Conservation (phyloP, 1,140 invertebrate genomes). For the Bombus terrestris region DNA sequence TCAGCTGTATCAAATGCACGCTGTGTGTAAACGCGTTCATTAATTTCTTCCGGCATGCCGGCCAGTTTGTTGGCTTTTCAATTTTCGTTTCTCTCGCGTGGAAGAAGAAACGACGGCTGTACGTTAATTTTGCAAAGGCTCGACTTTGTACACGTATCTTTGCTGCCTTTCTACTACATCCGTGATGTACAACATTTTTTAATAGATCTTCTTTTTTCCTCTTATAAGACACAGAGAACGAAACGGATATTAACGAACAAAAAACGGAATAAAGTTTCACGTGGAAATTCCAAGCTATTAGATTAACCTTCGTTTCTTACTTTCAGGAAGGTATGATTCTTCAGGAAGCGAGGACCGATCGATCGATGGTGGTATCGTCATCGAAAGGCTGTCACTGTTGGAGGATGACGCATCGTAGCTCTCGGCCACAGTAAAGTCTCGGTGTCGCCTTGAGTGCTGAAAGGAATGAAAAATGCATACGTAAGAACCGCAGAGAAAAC, state of each 20-base stretch:
- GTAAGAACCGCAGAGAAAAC: constrained; percentile 33
- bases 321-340: constrained; percentile 27
- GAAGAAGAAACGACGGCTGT: not conserved
- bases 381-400: constrained; percentile 27
- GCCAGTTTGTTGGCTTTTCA: constrained; percentile 23
- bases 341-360: constrained; percentile 28
- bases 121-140: not conserved
- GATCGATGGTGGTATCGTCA: constrained; percentile 34
- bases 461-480: constrained; percentile 62
- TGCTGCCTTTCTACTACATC: not conserved
- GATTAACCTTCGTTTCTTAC: constrained; percentile 4
- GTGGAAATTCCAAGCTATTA: not conserved
- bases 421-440: constrained; percentile 65
- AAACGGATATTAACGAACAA: not conserved
- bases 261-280: not conserved
- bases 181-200: not conserved
- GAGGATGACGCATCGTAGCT: constrained; percentile 45
- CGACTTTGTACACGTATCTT: constrained; percentile 1
- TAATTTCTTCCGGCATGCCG: constrained; percentile 47
- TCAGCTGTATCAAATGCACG: constrained; percentile 20
- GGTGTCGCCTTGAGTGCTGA: constrained; percentile 72
- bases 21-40: constrained; percentile 40
- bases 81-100: constrained; percentile 2
- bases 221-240: not conserved
- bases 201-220: not conserved